These are phyloP conservation scores for Cryptus viduatorius DNA, from an alignment of 2,888 invertebrate species.

Conservation along the genomic window DNA sequence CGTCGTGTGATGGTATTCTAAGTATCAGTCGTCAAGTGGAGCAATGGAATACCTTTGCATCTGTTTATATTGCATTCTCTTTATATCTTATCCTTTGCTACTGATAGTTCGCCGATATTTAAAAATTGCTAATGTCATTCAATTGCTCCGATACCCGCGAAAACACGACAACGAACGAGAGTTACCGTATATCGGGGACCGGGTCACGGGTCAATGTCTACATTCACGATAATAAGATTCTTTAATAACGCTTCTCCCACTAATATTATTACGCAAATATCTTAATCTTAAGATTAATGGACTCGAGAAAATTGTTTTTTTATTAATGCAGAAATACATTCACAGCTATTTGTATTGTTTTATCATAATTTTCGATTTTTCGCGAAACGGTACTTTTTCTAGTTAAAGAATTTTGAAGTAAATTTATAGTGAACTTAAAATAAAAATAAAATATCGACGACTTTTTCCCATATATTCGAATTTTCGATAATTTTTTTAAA, in stretches of 20 bases:
- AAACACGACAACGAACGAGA: not conserved
- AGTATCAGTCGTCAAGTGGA: too few relatives aligned
- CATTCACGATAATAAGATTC: constrained; percentile 8
- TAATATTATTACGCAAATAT: not conserved
- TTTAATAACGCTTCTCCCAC: not conserved
- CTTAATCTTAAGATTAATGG: not conserved
- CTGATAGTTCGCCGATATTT: not conserved
- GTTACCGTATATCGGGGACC: constrained; percentile 1
- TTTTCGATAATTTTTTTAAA: too few relatives aligned
- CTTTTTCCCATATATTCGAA: too few relatives aligned
- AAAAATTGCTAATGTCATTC: not conserved
- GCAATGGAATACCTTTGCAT: too few relatives aligned
- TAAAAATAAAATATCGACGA: too few relatives aligned
- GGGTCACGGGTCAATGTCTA: constrained; percentile 25
- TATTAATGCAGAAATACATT: not conserved
- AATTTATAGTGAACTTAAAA: too few relatives aligned
- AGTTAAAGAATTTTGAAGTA: too few relatives aligned
- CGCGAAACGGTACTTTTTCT: too few relatives aligned
- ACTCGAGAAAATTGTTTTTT: not conserved
- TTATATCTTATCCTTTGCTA: not conserved
- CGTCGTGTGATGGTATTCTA: too few relatives aligned
- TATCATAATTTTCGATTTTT: too few relatives aligned
- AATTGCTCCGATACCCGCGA: not conserved
- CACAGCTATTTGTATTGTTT: not conserved
- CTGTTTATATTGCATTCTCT: not conserved